Percentiles rank a stretch among this genome's conserved stretches.
Conservation (phyloP, 53 echinoderm and acorn worm species). For the Astropecten irregularis region DNA sequence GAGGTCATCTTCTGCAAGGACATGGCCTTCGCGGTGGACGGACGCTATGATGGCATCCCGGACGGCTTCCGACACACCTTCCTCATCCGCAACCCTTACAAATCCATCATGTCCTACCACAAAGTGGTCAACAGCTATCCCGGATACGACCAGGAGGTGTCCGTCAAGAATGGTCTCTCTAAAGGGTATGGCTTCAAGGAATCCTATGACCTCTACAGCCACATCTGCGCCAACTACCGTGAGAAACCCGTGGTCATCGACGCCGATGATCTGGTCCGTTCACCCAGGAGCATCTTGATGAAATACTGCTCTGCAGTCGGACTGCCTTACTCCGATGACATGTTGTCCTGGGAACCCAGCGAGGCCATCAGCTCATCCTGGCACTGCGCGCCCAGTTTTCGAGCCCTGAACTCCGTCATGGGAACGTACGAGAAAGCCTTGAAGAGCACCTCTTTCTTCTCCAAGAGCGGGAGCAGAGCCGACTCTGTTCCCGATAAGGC, state of each 20-base stretch:
- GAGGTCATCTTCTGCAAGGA: conserved; percentile 76
- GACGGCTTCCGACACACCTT: conserved; percentile 76
- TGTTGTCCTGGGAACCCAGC: conserved; percentile 68
- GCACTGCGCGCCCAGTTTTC: conserved; percentile 60
- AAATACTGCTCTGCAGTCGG: conserved; percentile 80
- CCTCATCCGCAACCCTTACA: conserved; percentile 70
- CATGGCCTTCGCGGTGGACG: conserved; percentile 70
- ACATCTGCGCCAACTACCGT: conserved; percentile 65
- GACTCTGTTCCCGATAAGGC: conserved; percentile 9
- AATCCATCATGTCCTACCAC: conserved; percentile 67
- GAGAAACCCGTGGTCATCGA: conserved; percentile 77
- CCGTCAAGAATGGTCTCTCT: conserved; percentile 45
- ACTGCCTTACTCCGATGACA: conserved; percentile 58
- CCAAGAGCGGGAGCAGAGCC: not conserved
- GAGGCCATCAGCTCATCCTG: conserved; percentile 51
- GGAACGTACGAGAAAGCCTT: conserved; percentile 65
- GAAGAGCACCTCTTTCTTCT: conserved; percentile 59
- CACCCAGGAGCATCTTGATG: conserved; percentile 54
- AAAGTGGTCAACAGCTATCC: conserved; percentile 63
- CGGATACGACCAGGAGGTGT: conserved; percentile 54
- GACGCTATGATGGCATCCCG: conserved; percentile 62
- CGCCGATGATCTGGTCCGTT: conserved; percentile 68
- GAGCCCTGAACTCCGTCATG: conserved; percentile 54
- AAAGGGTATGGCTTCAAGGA: conserved; percentile 64
- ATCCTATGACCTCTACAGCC: conserved; percentile 74